Evolutionary conservation across 2,113 vertebrate species (phyloP).

Genomic region (Petaurus breviceps): DNA sequence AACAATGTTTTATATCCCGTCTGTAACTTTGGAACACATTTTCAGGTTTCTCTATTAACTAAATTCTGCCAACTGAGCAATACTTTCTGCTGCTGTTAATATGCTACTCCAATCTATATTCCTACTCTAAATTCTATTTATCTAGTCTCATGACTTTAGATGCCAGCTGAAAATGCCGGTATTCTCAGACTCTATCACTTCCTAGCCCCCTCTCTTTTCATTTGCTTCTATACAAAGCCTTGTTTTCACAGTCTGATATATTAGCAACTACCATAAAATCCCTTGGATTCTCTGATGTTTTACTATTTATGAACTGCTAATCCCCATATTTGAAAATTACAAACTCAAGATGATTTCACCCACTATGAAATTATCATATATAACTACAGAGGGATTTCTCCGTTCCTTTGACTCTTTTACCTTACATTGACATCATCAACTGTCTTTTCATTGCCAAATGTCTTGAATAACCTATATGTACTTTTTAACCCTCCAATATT

Average conservation of each 20-base stretch:
- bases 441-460: background rate
- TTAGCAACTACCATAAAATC: background rate
- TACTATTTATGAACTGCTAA: background rate
- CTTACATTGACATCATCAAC: background rate
- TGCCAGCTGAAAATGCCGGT: background rate
- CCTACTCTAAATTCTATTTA: background rate
- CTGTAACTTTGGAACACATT: background rate
- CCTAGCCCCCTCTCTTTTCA: background rate
- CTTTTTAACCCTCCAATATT: background rate
- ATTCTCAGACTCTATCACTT: background rate
- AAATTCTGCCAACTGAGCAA: background rate
- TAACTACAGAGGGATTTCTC: background rate
- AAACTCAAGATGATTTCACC: background rate
- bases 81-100: background rate
- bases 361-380: background rate
- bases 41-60: background rate
- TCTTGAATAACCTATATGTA: background rate
- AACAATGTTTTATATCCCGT: background rate
- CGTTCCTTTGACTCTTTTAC: background rate
- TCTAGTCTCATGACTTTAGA: background rate
- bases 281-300: background rate
- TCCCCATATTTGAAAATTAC: background rate
- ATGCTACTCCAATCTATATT: background rate
- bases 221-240: background rate
- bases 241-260: background rate